Conservation (phyloP, 2,888 invertebrate genomes). For the Parnassius mnemosyne region DNA sequence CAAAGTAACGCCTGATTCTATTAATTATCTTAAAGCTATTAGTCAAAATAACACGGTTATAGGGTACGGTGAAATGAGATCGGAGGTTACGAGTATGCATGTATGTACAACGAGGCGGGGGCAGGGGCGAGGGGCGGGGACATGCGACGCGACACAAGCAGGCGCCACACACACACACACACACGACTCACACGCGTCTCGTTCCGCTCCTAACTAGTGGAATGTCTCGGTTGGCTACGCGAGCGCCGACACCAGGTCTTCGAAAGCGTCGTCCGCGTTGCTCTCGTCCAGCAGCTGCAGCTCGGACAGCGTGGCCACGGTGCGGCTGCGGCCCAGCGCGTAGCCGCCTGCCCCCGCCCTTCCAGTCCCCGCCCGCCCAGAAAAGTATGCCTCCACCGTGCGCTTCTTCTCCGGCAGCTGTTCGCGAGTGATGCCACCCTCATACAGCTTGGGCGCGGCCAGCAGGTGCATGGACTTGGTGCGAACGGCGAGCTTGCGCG, state of each 20-base stretch:
- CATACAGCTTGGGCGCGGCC: conserved; percentile 88
- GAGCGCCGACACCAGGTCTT: conserved; percentile 87
- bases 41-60: conserved; percentile 76
- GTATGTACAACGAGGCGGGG: conserved; percentile 58
- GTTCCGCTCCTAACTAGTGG: conserved; percentile 67
- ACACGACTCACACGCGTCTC: conserved; percentile 79
- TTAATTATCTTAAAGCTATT: conserved; percentile 64
- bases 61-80: conserved; percentile 53
- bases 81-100: conserved; percentile 51
- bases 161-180: conserved; percentile 62
- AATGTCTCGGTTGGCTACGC: conserved; percentile 65
- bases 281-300: conserved; percentile 85
- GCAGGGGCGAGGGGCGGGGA: conserved; percentile 42
- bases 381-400: conserved; percentile 87
- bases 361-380: conserved; percentile 53
- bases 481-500: conserved; percentile 62
- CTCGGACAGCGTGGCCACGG: conserved; percentile 87
- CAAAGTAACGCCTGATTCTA: too few relatives aligned
- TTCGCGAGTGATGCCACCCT: conserved; percentile 86
- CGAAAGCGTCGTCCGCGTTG: conserved; percentile 94
- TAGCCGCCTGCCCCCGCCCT: conserved; percentile 64
- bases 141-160: conserved; percentile 66
- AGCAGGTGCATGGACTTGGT: conserved; percentile 88
- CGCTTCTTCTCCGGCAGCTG: conserved; percentile 85
- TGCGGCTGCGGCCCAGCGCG: conserved; percentile 86